Evolutionary conservation across 2,797 vertebrate genomes (phyloP).

Genomic region (Squalus acanthias): DNA sequence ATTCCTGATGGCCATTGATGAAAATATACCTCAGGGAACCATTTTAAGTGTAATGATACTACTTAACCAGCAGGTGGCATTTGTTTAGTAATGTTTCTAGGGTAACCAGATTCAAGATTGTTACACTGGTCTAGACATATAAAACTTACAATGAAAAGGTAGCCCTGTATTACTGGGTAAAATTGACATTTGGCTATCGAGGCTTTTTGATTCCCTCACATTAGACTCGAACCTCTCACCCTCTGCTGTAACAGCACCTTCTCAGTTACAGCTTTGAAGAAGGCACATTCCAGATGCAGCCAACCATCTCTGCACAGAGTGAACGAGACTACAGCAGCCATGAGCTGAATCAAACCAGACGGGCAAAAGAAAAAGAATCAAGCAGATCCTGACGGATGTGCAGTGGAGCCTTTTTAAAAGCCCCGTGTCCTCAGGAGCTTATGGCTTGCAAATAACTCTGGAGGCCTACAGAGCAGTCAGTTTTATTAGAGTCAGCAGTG

Average conservation of each 20-base stretch:
- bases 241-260: neutral
- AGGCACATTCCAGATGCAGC: neutral
- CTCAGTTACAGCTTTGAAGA: neutral
- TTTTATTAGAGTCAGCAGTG: neutral
- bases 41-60: neutral
- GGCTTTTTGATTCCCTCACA: neutral
- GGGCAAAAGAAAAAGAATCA: neutral
- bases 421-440: neutral
- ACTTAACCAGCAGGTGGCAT: slow-evolving; percentile 25
- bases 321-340: neutral
- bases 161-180: neutral
- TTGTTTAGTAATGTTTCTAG: neutral
- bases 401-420: neutral
- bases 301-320: neutral
- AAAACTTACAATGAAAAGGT: neutral
- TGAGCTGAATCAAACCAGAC: neutral
- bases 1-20: neutral
- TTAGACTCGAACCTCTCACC: neutral
- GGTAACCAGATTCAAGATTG: neutral
- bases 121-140: neutral
- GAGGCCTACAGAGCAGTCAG: neutral
- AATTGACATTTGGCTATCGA: neutral
- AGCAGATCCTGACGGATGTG: neutral
- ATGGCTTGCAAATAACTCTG: neutral
- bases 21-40: neutral